phyloP scores from a whole-genome alignment of 1,140 invertebrate species.

The Planococcus citri region DNA sequence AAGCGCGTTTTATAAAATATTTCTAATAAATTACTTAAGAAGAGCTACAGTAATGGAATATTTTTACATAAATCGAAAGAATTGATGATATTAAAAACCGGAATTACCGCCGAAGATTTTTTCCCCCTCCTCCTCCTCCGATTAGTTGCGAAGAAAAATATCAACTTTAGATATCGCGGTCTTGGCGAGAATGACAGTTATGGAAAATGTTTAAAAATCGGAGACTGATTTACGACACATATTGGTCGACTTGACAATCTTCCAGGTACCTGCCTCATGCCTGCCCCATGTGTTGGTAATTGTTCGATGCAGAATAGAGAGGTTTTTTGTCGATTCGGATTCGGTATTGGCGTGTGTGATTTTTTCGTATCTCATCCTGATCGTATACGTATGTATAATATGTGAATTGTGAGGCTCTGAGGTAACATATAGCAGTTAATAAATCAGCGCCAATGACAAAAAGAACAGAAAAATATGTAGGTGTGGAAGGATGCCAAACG shows the following conservation, averaged over 20 bases:
- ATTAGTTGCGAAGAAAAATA: background rate
- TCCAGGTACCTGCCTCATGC: too few relatives aligned
- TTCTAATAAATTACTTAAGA: background rate
- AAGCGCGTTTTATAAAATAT: background rate
- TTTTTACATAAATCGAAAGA: conserved; percentile 8
- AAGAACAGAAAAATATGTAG: background rate
- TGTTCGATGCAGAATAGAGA: too few relatives aligned
- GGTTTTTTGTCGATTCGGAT: background rate
- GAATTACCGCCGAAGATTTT: conserved; percentile 1
- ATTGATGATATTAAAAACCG: conserved; percentile 7
- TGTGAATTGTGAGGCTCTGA: too few relatives aligned
- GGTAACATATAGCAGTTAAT: conserved; percentile 7
- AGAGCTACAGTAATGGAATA: background rate
- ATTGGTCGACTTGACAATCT: background rate
- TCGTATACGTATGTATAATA: too few relatives aligned
- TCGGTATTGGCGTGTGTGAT: background rate
- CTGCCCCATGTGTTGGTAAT: too few relatives aligned
- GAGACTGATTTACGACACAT: background rate
- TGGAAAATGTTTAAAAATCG: background rate
- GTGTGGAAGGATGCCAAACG: conserved; percentile 5
- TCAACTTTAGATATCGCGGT: background rate
- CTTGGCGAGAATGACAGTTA: background rate
- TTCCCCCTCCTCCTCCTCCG: too few relatives aligned
- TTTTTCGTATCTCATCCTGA: background rate
- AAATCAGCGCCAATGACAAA: background rate